A percentile compares a stretch with the other conserved stretches of the same genome.
Evolutionary conservation across 2,113 vertebrate genomes (phyloP).

Genomic region (Campylomormyrus numenius): DNA sequence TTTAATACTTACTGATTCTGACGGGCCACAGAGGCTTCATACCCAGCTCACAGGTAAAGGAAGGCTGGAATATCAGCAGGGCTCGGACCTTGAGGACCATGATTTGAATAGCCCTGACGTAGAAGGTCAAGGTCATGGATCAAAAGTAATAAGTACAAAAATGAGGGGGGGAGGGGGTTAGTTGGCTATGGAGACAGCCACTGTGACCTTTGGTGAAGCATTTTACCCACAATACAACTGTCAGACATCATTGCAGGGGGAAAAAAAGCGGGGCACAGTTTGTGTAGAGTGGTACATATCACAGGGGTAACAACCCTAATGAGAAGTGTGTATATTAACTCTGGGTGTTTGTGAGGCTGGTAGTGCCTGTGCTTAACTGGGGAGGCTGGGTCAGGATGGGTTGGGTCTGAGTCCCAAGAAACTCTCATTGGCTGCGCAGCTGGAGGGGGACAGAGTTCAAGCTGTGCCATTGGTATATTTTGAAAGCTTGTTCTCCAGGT

Average conservation of each 20-base stretch:
- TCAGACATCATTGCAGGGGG: neutral
- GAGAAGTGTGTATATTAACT: neutral
- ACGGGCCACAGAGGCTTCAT: too few relatives aligned
- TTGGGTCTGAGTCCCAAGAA: neutral
- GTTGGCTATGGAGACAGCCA: neutral
- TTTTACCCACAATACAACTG: neutral
- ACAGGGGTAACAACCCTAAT: neutral
- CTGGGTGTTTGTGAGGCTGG: slow-evolving; percentile 1
- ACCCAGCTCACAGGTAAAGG: too few relatives aligned
- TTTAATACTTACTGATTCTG: too few relatives aligned
- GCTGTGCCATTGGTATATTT: slow-evolving; percentile 86
- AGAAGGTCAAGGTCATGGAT: neutral
- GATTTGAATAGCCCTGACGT: too few relatives aligned
- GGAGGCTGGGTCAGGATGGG: neutral
- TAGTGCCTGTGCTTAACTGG: neutral
- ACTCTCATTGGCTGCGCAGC: neutral
- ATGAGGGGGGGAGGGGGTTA: neutral
- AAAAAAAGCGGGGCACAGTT: neutral
- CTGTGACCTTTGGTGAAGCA: neutral
- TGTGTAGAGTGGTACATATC: neutral
- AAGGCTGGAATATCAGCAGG: too few relatives aligned
- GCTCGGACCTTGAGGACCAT: too few relatives aligned
- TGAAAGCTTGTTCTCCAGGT: slow-evolving; percentile 89
- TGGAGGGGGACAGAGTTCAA: neutral
- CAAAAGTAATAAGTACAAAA: slow-evolving; percentile 11